Base-by-base conservation (phyloP, 1,140 invertebrate species). In the Drosophila prosaltans region DNA sequence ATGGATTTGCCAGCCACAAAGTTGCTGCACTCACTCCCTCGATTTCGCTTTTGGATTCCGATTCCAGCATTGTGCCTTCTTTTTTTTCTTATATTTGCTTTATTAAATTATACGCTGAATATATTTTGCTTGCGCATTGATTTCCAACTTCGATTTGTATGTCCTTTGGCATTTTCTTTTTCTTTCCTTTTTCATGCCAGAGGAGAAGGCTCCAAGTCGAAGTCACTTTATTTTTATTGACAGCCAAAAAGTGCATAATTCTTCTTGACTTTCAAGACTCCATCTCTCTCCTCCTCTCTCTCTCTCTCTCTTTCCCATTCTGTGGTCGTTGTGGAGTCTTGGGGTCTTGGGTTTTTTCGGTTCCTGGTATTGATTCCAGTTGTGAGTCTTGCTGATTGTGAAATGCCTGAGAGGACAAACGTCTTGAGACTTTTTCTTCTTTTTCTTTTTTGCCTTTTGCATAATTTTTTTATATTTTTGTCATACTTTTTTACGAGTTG, bases 91-190 rank as follows among this genome's bases (percentile, higher is more conserved):
- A 30, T 30, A 89, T 91, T 91, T 85, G 78, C 80, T 89, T 91
- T 91, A 91, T 91, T 91, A 91, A 91, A 91, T 91, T 91, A 91
- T 89, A 89, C 89, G 89, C 89, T 91, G 89, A 91, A 91, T 91
- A 91, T 91, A 91, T 91, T 91, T 81, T 79, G 71, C 83, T 77
- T 69, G 80, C 70, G 86, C 86, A 90, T 91, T 91, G 82, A 86
- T 90, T 90, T 83, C 77, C 83, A 81, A 86, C 83, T 85, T 88
- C 74, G 84, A 89, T 78, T 80, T 83, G 73, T 75, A 89, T 81
- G 85, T 89, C 80, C 80, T 78, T 84, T 84, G 84, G 84, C 80
- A 81, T 78, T 89, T 51, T 77, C 59, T 54, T 39, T 9, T 61
- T 54, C 43, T 89, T 51, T 77, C 59, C 36, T 39, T 9, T 66